Conservation (phyloP, 64 coral and sea anemone genomes). For the Montipora efflorescens region DNA sequence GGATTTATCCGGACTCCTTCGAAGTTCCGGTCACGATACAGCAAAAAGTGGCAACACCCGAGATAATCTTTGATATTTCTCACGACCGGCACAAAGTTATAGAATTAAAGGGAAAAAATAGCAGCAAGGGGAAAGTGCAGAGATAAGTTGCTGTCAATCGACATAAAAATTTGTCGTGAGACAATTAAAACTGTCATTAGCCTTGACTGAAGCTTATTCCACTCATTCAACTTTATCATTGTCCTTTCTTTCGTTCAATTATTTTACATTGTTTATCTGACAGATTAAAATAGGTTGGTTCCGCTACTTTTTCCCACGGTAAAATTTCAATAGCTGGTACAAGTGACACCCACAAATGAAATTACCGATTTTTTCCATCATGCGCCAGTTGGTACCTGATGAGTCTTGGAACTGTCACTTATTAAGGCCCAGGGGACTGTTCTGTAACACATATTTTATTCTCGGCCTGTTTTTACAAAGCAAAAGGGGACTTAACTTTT, state of each 20-base stretch:
- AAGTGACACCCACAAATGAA: not conserved
- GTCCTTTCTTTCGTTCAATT: not conserved
- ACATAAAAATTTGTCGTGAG: not conserved
- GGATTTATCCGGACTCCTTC: slow-evolving; percentile 11
- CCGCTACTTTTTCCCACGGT: slow-evolving; percentile 44
- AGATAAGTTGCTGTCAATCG: slow-evolving; percentile 8
- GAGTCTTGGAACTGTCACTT: not conserved
- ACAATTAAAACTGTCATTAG: slow-evolving; percentile 8
- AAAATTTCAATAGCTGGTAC: slow-evolving; percentile 54
- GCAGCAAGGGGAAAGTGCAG: not conserved
- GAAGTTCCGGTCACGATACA: slow-evolving; percentile 49
- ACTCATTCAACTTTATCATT: not conserved
- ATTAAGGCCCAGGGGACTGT: not conserved
- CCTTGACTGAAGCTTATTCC: not conserved
- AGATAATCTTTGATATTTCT: not conserved
- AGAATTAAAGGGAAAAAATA: not conserved
- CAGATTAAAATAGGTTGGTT: not conserved
- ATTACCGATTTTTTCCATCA: not conserved
- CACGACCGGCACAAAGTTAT: not conserved
- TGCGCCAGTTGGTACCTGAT: not conserved
- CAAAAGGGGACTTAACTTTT: not conserved
- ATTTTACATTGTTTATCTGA: slow-evolving; percentile 5
- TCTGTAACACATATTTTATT: not conserved
- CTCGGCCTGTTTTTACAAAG: not conserved
- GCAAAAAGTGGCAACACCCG: not conserved